Evolutionary conservation across 2,888 invertebrate species (phyloP), one percentile per base, ranked within the genome.

Genomic region (Standfussiana lucernea): DNA sequence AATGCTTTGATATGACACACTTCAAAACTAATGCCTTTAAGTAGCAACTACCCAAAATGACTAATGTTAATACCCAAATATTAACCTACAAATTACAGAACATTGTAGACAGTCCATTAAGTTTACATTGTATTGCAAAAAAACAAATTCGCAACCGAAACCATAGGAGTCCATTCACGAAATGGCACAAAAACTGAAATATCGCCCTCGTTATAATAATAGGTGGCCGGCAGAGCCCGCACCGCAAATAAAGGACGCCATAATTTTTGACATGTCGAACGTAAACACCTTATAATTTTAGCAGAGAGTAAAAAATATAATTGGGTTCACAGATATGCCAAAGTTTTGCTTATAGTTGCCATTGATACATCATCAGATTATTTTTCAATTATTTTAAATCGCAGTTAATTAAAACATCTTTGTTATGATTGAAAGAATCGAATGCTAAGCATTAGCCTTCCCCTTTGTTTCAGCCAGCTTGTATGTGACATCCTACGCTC

Each of bases 211-310:
- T 88, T 91, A 91, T 95, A 95, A 95, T 95, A 91, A 94, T 94
- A 92, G 93, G 93, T 93, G 93, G 92, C 77, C 84, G 77, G 84
- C 84, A 84, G 85, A 92, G 91, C 89, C 89, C 87, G 90, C 87
- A 90, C 92, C 91, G 90, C 93, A 93, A 94, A 94, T 92, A 93
- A 93, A 92, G 91, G 90, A 90, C 91, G 90, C 93, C 90, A 94
- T 94, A 93, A 92, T 94, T 94, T 95, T 93, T 95, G 94, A 94
- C 94, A 93, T 94, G 92, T 93, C 91, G 88, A 93, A 92, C 93
- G 90, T 93, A 95, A 95, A 94, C 94, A 95, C 93, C 92, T 94
- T 93, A 91, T 92, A 90, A 90, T 92, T 92, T 90, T 87, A 77
- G n/a, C 91, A 92, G 82, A 93, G 93, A 94, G 53, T 89, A 90